Conservation (phyloP, 2,113 vertebrate genomes). For the Bostrychus sinensis region DNA sequence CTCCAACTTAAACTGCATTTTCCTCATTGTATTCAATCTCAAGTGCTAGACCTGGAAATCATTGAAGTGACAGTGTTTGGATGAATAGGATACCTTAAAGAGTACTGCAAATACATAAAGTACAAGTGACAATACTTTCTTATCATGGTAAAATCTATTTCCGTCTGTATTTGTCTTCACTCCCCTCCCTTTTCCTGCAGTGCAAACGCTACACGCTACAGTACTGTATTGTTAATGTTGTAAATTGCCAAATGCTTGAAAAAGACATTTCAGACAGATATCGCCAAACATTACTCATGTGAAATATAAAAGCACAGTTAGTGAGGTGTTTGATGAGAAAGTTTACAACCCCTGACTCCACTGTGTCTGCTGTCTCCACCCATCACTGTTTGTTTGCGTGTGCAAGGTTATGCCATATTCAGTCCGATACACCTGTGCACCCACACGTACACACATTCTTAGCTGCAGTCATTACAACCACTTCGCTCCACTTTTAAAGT, state of each 20-base stretch:
- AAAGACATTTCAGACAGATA: slow-evolving; percentile 2
- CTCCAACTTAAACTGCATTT: too few relatives aligned
- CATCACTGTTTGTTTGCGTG: slow-evolving; percentile 56
- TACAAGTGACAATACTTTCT: neutral
- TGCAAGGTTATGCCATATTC: slow-evolving; percentile 65
- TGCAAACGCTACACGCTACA: neutral
- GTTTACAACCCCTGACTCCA: slow-evolving; percentile 74
- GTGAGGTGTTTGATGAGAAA: slow-evolving; percentile 50
- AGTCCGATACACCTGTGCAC: slow-evolving; percentile 53
- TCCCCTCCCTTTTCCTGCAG: neutral
- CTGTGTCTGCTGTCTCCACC: slow-evolving; percentile 72
- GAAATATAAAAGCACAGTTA: slow-evolving; percentile 35
- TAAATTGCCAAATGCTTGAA: neutral
- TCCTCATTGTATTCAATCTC: too few relatives aligned
- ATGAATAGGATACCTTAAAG: too few relatives aligned
- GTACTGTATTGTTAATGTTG: neutral
- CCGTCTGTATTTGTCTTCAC: neutral
- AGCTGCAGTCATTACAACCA: neutral
- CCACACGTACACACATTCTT: slow-evolving; percentile 29
- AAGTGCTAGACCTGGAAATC: too few relatives aligned
- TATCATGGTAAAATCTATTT: neutral
- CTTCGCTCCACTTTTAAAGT: neutral
- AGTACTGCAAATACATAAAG: neutral
- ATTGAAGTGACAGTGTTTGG: too few relatives aligned
- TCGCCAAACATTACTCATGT: slow-evolving; percentile 52